Evolutionary conservation across 2,113 vertebrate species (phyloP).

Genomic region (Ursus arctos): DNA sequence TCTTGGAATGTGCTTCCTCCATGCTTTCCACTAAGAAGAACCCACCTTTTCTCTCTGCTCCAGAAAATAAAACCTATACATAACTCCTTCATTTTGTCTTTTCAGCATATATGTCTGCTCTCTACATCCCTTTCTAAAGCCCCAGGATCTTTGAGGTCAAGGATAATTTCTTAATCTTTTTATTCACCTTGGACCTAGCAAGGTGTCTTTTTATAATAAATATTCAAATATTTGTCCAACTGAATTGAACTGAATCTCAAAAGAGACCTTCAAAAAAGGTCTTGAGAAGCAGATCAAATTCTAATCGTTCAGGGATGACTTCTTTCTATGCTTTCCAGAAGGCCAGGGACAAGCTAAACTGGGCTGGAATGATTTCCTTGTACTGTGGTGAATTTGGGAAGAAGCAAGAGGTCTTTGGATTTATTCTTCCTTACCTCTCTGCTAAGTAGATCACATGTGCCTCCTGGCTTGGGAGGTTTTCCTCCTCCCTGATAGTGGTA

Average conservation of each 20-base stretch:
- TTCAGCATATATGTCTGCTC: background rate
- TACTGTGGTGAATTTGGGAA: background rate
- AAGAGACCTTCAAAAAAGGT: background rate
- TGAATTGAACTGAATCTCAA: background rate
- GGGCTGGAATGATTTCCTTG: background rate
- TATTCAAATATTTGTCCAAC: background rate
- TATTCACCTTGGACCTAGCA: background rate
- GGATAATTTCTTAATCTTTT: background rate
- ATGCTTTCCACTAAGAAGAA: background rate
- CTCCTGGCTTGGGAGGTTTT: background rate
- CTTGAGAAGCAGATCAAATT: background rate
- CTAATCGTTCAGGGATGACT: background rate
- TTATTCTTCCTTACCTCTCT: background rate
- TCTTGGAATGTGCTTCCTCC: conserved; percentile 17
- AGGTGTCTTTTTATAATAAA: background rate
- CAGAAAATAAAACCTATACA: background rate
- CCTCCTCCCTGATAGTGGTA: background rate
- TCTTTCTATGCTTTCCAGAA: background rate
- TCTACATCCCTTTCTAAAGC: background rate
- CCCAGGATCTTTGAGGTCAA: background rate
- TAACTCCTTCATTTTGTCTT: background rate
- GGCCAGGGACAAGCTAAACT: background rate
- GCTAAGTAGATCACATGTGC: background rate
- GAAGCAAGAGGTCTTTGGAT: background rate
- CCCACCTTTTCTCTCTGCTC: background rate